phyloP scores from a whole-genome alignment of 1,140 invertebrate species.

The Episyrphus balteatus region DNA sequence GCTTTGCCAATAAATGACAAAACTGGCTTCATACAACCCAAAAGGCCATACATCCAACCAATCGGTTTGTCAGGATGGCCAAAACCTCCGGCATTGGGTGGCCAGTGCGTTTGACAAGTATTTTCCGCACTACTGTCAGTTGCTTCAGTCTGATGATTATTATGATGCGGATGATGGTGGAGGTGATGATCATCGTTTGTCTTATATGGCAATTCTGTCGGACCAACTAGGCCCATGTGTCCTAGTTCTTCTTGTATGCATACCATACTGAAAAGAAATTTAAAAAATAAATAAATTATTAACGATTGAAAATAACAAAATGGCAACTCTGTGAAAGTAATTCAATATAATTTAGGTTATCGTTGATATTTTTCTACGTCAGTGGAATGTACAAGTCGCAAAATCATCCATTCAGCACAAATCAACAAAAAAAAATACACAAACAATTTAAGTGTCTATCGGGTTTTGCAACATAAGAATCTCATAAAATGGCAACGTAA shows the following conservation, averaged over 20 bases:
- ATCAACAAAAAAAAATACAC: no score
- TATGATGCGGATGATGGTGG: neutral
- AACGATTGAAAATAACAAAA: no score
- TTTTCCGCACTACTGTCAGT: constrained; percentile 35
- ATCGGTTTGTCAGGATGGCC: constrained; percentile 43
- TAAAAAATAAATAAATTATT: constrained; percentile 8
- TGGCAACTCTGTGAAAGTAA: no score
- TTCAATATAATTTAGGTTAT: no score
- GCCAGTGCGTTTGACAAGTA: constrained; percentile 35
- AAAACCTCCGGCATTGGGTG: constrained; percentile 31
- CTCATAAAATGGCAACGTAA: no score
- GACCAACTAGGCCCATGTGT: constrained; percentile 39
- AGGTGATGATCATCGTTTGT: constrained; percentile 16
- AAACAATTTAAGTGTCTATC: no score
- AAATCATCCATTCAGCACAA: neutral
- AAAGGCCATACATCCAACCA: constrained; percentile 69
- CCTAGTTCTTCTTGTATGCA: constrained; percentile 54
- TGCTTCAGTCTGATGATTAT: constrained; percentile 1
- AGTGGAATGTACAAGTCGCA: neutral
- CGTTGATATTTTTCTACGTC: neutral
- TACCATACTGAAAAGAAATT: constrained; percentile 44
- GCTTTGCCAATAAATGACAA: constrained; percentile 76
- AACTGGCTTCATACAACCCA: constrained; percentile 77
- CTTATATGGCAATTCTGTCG: constrained; percentile 35
- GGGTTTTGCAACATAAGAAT: no score